Base-by-base conservation (phyloP, 1,140 invertebrate species). In the Ridgeia piscesae region DNA sequence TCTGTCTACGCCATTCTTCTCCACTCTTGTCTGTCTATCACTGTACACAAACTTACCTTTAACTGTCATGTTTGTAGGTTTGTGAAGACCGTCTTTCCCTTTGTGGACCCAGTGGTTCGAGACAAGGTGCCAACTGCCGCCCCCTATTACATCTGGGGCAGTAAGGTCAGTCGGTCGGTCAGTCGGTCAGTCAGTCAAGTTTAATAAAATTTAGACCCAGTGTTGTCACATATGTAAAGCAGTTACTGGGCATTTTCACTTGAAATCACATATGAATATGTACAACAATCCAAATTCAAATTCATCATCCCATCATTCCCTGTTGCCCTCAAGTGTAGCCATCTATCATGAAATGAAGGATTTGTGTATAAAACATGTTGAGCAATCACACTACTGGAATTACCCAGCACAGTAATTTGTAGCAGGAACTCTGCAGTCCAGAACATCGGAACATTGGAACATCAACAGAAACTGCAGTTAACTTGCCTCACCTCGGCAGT, bases 81-180 rank as follows among this genome's bases (percentile, higher is more conserved):
- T 89, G 93, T 93, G 35, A 34, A 48, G 33, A 93, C 91, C n/a
- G 48, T 91, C 21, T 88, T 88, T 50, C 92, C 92, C 34, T 93
- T 93, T 92, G 93, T 89, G 96, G 97, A 97, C 33, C 97, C 98
- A 93, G 97, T 97, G 21, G 97, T 99, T 33, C 97, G 99, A 91
- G 99, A 99, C 94, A 98, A 98, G 95, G 97, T 98, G 0, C 98
- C 98, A 48, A 98, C 98, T 96, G 98, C 98, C 96, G 98, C 98
- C 0, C 98, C 98, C 95, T 98, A 98, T 93, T 99, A 99, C 96
- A 96, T 99, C 14, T 99, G 99, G 98, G 99, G 99, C 6, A 99
- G 98, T 89, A 99, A 99, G 95, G 93, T 93, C 17, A 21, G 91
- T 11, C n/a, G n/a, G n/a, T n/a, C n/a, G n/a, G n/a, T n/a, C n/a